Evolutionary conservation across 2,113 vertebrate species (phyloP).

Genomic region (Pelodiscus sinensis): DNA sequence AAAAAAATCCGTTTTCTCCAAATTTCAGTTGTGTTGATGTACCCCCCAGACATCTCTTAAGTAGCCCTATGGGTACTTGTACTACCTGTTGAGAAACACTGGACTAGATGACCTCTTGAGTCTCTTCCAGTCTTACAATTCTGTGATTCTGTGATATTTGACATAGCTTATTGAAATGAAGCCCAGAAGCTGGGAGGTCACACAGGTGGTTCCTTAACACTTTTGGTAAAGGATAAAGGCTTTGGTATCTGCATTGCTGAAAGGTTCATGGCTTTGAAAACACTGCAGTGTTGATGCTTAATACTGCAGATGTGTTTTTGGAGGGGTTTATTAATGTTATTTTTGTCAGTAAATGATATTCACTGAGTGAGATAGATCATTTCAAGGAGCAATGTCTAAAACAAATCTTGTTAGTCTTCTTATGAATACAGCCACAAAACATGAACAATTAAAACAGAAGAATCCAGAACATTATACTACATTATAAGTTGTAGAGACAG

Average conservation of each 20-base stretch:
- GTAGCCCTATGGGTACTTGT: no score
- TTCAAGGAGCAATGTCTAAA: background rate
- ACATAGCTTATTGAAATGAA: slow-evolving; percentile 23
- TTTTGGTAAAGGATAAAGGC: background rate
- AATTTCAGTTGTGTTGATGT: no score
- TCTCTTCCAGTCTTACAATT: no score
- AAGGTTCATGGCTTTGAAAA: background rate
- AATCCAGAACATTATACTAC: background rate
- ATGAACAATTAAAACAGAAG: background rate
- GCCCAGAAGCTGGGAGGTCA: background rate
- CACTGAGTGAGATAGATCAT: background rate
- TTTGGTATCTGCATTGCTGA: background rate
- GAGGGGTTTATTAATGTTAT: background rate
- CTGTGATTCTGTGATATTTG: background rate
- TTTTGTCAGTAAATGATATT: background rate
- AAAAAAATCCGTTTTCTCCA: no score
- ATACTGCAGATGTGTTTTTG: background rate
- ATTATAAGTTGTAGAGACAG: background rate
- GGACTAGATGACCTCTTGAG: no score
- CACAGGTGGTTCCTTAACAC: background rate
- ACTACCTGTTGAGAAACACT: no score
- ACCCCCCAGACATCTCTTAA: no score
- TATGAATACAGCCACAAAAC: background rate
- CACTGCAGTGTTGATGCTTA: background rate
- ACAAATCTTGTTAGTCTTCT: background rate